Evolutionary conservation across 2,797 vertebrate genomes (phyloP).

Genomic region (Sylvia borin): DNA sequence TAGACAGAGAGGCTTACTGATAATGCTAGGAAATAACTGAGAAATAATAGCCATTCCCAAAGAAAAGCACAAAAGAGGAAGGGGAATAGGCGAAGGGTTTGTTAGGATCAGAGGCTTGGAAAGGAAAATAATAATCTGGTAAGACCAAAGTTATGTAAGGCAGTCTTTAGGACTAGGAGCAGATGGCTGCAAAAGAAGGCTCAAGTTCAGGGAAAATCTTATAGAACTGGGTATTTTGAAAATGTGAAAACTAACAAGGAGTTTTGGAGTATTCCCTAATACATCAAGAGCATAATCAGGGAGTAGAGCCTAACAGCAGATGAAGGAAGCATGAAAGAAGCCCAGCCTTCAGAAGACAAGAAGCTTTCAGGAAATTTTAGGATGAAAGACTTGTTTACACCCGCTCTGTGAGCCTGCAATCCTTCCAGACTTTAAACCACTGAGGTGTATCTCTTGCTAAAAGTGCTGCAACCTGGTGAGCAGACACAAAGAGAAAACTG

Average conservation of each 20-base stretch:
- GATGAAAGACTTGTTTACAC: conserved; percentile 40
- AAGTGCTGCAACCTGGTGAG: not conserved
- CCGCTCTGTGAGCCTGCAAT: not conserved
- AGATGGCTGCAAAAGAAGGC: not conserved
- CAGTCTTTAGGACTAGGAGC: not conserved
- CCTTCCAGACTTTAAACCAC: not conserved
- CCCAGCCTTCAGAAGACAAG: not conserved
- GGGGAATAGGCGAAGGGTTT: not conserved
- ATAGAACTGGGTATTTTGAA: not conserved
- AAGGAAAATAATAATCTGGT: not conserved
- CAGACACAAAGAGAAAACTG: not conserved
- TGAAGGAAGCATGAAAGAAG: conserved; percentile 13
- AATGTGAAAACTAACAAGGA: not conserved
- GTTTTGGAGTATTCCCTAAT: not conserved
- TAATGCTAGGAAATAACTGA: not conserved
- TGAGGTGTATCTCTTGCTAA: not conserved
- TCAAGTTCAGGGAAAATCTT: not conserved
- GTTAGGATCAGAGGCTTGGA: not conserved
- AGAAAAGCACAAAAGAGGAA: not conserved
- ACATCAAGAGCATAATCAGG: not conserved
- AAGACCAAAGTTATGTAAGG: not conserved
- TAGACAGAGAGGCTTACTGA: not conserved
- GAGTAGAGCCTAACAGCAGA: not conserved
- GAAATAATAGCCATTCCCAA: not conserved
- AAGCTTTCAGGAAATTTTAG: not conserved